Evolutionary conservation across 2,113 vertebrate species (phyloP), one percentile per base, ranked within the genome.

Genomic region (Chaetodon auriga): DNA sequence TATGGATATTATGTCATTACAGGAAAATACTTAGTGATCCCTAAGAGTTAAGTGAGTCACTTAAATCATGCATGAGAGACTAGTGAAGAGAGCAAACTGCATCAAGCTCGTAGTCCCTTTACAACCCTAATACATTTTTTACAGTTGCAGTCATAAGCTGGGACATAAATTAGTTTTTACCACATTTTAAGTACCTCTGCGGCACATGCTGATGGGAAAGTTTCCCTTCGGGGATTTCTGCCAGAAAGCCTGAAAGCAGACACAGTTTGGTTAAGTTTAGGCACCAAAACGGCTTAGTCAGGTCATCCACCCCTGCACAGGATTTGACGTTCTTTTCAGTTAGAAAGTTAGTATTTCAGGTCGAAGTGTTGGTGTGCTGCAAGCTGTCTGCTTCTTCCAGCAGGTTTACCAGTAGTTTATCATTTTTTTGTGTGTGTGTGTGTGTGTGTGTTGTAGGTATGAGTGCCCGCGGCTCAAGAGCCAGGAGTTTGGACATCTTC

Each of bases 391-490:
- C 30, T 30, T 30, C 30, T 30, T 30, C 30, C 30, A 30, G 30
- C 30, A 30, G 30, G 30, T 51, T 82, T 64, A 13, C 62, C 49
- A 16, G 58, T 35, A 43, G 15, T 70, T 68, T 38, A 25, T 82
- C 15, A 0, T 64, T n/a, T 19, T 48, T 23, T 68, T 9, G 8
- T 55, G 19, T 23, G 19, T 35, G 15, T 53, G 23, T 9, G 8
- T 55, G 19, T 23, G 19, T 35, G 15, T 53, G 23, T 81, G 18
- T 94, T 93, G 1, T 93, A 99, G 98, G 94, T 96, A 96, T 97
- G 96, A 97, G 97, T 60, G 97, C 97, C 60, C 95, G 94, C 68
- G 98, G 97, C 70, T 97, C 96, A 8, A 91, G 91, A n/a, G 94
- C 95, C 16, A 88, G 94, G 71, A 77, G 91, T 54, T 72, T 81